phyloP scores from a whole-genome alignment of 1,140 invertebrate species.

The Halyomorpha halys region DNA sequence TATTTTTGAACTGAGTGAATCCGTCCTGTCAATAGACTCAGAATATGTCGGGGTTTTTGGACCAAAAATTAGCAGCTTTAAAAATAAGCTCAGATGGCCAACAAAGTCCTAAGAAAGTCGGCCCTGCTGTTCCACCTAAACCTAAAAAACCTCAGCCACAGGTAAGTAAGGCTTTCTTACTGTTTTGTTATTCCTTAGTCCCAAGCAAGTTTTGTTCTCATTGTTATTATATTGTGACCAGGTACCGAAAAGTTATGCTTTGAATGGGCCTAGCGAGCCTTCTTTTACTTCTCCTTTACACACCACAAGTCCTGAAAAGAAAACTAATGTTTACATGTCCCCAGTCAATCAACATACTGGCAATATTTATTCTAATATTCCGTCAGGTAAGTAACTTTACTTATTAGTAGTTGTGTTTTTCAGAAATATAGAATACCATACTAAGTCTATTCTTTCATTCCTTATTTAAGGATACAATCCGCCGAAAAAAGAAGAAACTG shows the following conservation, averaged over 20 bases:
- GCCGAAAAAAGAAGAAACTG: constrained; percentile 29
- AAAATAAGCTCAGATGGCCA: constrained; percentile 36
- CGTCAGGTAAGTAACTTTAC: constrained; percentile 27
- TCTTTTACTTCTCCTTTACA: constrained; percentile 44
- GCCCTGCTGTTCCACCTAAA: constrained; percentile 66
- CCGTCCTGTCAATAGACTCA: neutral
- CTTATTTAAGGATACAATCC: neutral
- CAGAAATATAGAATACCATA: neutral
- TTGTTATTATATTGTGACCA: constrained; percentile 29
- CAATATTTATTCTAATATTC: constrained; percentile 39
- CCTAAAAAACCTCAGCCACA: constrained; percentile 61
- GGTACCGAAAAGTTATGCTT: constrained; percentile 44
- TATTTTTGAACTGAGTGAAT: neutral
- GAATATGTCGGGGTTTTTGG: constrained; percentile 36
- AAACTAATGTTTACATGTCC: constrained; percentile 32
- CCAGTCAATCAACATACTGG: neutral
- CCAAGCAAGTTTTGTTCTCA: neutral
- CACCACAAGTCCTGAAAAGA: constrained; percentile 36
- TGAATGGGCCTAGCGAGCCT: constrained; percentile 41
- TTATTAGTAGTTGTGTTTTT: neutral
- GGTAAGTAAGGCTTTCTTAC: constrained; percentile 36
- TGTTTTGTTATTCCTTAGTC: constrained; percentile 8
- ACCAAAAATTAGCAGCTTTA: constrained; percentile 41
- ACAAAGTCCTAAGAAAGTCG: constrained; percentile 48
- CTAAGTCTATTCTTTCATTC: too few species aligned